phyloP scores from a whole-genome alignment of 2,888 invertebrate genomes.

The Venustoraphidia nigricollis region DNA sequence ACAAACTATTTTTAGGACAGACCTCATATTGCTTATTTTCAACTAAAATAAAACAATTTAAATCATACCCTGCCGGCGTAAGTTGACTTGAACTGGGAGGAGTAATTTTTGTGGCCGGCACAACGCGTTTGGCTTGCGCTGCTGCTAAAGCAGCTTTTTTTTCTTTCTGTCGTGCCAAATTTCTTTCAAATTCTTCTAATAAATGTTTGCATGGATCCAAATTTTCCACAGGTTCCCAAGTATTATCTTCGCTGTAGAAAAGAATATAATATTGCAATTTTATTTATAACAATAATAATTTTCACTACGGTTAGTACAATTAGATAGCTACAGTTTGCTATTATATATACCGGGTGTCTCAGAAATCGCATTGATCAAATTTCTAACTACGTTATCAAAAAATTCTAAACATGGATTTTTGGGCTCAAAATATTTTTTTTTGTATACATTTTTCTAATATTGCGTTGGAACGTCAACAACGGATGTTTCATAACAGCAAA shows the following conservation, averaged over 20 bases:
- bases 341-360: too few relatives aligned
- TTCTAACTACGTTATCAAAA: too few relatives aligned
- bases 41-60: too few relatives aligned
- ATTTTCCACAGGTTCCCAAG: constrained; percentile 70
- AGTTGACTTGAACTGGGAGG: too few relatives aligned
- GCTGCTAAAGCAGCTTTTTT: constrained; percentile 41
- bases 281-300: neutral
- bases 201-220: constrained; percentile 61
- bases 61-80: too few relatives aligned
- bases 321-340: neutral
- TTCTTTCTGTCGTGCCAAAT: constrained; percentile 59
- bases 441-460: neutral
- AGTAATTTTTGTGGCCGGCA: too few relatives aligned
- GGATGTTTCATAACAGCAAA: neutral
- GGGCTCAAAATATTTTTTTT: too few relatives aligned
- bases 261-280: neutral
- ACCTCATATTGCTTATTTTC: too few relatives aligned
- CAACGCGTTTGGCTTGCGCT: constrained; percentile 9
- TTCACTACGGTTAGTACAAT: too few relatives aligned
- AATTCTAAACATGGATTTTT: too few relatives aligned
- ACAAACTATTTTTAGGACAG: too few relatives aligned
- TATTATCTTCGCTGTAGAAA: constrained; percentile 51
- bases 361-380: too few relatives aligned
- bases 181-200: constrained; percentile 66
- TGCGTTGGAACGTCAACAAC: neutral